Evolutionary conservation across 2,888 invertebrate genomes (phyloP).

Genomic region (Podabrus alpinus): DNA sequence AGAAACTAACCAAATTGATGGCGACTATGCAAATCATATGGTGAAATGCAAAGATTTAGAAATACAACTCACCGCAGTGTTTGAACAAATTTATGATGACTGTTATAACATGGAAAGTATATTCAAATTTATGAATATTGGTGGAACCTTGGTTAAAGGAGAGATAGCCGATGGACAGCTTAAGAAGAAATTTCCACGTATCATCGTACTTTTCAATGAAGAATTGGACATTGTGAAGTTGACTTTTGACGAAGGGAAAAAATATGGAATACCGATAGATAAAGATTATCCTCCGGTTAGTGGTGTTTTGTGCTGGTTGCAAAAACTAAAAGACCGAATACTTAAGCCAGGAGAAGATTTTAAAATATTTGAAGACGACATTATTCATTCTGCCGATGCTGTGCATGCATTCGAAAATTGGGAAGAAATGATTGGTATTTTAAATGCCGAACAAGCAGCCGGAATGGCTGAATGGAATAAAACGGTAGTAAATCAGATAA

Average conservation of each 20-base stretch:
- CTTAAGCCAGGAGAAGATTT: conserved; percentile 65
- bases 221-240: conserved; percentile 71
- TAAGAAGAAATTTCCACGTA: conserved; percentile 68
- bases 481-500: conserved; percentile 68
- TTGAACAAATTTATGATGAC: conserved; percentile 81
- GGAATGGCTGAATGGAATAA: conserved; percentile 73
- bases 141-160: conserved; percentile 73
- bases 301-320: conserved; percentile 70
- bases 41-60: conserved; percentile 72
- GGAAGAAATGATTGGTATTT: conserved; percentile 67
- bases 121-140: conserved; percentile 60
- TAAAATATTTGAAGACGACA: conserved; percentile 68
- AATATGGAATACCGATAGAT: conserved; percentile 62
- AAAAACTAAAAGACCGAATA: conserved; percentile 67
- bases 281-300: conserved; percentile 76
- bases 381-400: conserved; percentile 60
- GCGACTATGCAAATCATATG: conserved; percentile 68
- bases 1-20: conserved; percentile 66
- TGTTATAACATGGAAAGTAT: conserved; percentile 68
- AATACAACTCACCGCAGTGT: conserved; percentile 75
- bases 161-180: conserved; percentile 75
- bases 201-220: conserved; percentile 67
- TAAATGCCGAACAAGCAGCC: conserved; percentile 65
- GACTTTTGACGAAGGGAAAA: conserved; percentile 63
- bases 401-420: conserved; percentile 62